These are phyloP conservation scores for Ooceraea biroi DNA, from an alignment of 1,140 invertebrate species.

Conservation along the genomic window DNA sequence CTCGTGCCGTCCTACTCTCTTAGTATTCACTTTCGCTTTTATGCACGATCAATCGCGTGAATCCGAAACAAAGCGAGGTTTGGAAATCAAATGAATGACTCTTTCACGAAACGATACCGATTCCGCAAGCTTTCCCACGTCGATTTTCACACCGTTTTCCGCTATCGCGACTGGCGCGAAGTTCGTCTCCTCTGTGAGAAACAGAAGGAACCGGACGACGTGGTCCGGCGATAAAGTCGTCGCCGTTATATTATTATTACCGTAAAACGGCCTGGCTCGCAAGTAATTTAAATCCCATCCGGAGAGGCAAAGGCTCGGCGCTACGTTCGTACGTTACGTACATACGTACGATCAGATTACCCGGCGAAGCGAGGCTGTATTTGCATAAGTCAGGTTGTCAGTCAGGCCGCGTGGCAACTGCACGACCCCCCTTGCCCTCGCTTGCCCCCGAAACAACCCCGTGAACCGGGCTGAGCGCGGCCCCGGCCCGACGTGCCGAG, in stretches of 20 bases:
- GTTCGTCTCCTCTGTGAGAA: constrained; percentile 15
- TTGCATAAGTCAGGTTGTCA: constrained; percentile 87
- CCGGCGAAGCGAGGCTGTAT: constrained; percentile 82
- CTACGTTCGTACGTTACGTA: constrained; percentile 67
- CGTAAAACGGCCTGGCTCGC: constrained; percentile 79
- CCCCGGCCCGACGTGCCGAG: constrained; percentile 66
- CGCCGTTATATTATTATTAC: constrained; percentile 80
- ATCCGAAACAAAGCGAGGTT: constrained; percentile 12
- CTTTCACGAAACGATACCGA: neutral
- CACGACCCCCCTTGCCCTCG: constrained; percentile 82
- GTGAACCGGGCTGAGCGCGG: constrained; percentile 59
- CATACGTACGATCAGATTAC: constrained; percentile 83
- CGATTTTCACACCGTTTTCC: neutral
- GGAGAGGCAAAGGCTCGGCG: constrained; percentile 75
- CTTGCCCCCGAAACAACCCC: constrained; percentile 80
- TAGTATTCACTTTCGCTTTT: constrained; percentile 59
- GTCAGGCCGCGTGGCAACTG: constrained; percentile 85
- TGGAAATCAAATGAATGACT: neutral
- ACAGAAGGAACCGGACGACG: constrained; percentile 45
- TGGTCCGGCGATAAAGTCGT: constrained; percentile 79
- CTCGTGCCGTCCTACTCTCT: neutral
- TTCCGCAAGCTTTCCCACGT: neutral
- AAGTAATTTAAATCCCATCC: constrained; percentile 85
- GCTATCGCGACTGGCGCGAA: no score
- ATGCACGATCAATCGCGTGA: constrained; percentile 13